Evolutionary conservation across 1,140 invertebrate species (phyloP).

Genomic region (Ostrea denselamellosa): DNA sequence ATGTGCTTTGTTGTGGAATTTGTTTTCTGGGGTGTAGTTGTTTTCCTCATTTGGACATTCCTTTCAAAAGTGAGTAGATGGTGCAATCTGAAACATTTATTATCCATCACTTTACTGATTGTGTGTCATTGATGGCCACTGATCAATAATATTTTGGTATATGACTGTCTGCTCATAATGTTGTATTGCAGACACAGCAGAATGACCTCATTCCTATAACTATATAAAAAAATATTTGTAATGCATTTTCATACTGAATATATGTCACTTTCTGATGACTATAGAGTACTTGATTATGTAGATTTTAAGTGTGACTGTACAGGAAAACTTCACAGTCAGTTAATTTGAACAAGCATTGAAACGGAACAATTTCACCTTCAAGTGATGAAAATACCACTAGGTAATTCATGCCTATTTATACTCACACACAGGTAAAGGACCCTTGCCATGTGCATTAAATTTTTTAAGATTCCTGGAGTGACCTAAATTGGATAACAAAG

Average conservation of each 20-base stretch:
- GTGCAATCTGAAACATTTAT: background rate
- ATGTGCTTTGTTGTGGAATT: slow-evolving; percentile 19
- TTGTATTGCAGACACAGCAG: background rate
- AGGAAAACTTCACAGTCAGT: background rate
- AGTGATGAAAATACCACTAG: background rate
- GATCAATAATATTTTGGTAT: background rate
- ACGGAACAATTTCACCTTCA: slow-evolving; percentile 8
- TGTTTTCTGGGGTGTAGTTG: background rate
- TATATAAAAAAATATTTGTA: background rate
- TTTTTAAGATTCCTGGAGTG: background rate
- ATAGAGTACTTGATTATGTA: background rate
- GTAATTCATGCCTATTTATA: background rate
- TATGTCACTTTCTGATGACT: background rate
- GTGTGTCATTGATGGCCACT: background rate
- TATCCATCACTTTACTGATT: background rate
- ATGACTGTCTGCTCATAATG: background rate
- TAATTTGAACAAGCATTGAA: background rate
- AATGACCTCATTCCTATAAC: background rate
- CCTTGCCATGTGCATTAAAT: background rate
- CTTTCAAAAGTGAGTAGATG: slow-evolving; percentile 13
- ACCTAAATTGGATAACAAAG: background rate
- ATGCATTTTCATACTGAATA: background rate
- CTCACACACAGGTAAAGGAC: background rate
- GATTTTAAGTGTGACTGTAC: background rate
- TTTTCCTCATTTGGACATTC: background rate